Base-by-base conservation (phyloP, 2,797 vertebrate species). In the Sebastes baramenuke region DNA sequence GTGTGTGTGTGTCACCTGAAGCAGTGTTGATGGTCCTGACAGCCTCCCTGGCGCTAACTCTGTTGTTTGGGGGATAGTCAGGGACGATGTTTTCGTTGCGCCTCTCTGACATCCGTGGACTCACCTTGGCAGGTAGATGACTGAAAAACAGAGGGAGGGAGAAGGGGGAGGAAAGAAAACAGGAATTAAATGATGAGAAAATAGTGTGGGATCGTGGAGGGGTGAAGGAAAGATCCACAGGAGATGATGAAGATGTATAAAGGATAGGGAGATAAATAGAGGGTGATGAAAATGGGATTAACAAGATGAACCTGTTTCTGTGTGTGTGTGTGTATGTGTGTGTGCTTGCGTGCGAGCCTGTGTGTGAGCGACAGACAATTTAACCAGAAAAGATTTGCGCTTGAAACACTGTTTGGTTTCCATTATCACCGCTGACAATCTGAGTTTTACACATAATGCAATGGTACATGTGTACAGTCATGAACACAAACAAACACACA, bases 61-160 rank as follows among this genome's bases (percentile, higher is more conserved):
- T 97, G 95, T 96, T 96, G 91, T 94, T 96, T 24, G 97, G 93
- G 6, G 95, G 81, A 11, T 96, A 98, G 91, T 95, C 95, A 49
- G 97, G 96, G 4, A 96, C 80, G 0, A 96, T 85, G 75, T 95
- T 95, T 55, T 96, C 94, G 0, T 96, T 94, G 93, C 96, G 96
- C 82, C 89, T 91, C 79, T 97, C 97, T 27, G 92, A 67, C 56
- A 87, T 22, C 1, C 93, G 79, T 0, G 94, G 96, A 85, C 95
- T 95, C 56, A 90, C 91, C 89, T 96, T 97, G 91, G 95, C 93
- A 82, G 96, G 95, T 83, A 94, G 94, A 64, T 96, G 96, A 81
- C 98, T 99, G 92, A 18, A 69, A 70, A 30, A 76, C 0, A 38
- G 52, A 49, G 18, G 62, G 61, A 20, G 13, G 1, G 14, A 55